Percentiles rank a stretch among this genome's conserved stretches.
These are phyloP conservation scores for Stegostoma tigrinum DNA, from an alignment of 2,113 vertebrate species.

Conservation along the genomic window DNA sequence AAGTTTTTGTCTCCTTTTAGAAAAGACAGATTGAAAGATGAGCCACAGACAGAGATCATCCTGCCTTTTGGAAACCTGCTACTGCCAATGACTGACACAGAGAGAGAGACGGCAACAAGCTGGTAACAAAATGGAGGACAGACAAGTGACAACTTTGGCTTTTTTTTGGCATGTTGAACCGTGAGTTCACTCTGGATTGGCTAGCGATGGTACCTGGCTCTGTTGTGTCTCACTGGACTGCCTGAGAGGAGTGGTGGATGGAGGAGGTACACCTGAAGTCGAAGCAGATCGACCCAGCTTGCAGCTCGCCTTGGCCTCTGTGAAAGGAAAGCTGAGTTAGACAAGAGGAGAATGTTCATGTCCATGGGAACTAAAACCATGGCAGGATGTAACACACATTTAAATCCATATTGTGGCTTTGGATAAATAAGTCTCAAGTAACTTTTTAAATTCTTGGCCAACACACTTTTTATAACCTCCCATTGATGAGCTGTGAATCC, in stretches of 20 bases:
- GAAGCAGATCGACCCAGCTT: constrained; percentile 84
- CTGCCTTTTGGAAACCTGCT: constrained; percentile 28
- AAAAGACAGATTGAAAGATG: constrained; percentile 31
- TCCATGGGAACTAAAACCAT: constrained; percentile 41
- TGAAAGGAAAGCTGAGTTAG: constrained; percentile 36
- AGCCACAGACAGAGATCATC: background rate
- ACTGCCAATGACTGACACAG: constrained; percentile 32
- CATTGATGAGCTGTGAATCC: background rate
- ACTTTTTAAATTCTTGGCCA: constrained; percentile 42
- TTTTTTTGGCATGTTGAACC: constrained; percentile 65
- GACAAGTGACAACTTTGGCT: constrained; percentile 53
- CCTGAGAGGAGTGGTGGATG: constrained; percentile 68
- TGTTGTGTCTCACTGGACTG: constrained; percentile 72
- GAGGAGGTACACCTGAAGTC: constrained; percentile 82
- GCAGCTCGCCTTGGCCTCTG: constrained; percentile 75
- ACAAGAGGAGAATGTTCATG: constrained; percentile 38
- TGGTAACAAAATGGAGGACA: constrained; percentile 62
- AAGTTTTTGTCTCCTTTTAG: background rate
- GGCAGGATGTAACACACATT: background rate
- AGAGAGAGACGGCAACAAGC: constrained; percentile 44
- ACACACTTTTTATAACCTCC: constrained; percentile 1
- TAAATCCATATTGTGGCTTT: background rate
- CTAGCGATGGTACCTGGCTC: constrained; percentile 82
- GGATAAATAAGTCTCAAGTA: background rate
- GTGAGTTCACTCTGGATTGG: constrained; percentile 68